Evolutionary conservation across 2,888 invertebrate species (phyloP).

Genomic region (Brachyopa scutellaris): DNA sequence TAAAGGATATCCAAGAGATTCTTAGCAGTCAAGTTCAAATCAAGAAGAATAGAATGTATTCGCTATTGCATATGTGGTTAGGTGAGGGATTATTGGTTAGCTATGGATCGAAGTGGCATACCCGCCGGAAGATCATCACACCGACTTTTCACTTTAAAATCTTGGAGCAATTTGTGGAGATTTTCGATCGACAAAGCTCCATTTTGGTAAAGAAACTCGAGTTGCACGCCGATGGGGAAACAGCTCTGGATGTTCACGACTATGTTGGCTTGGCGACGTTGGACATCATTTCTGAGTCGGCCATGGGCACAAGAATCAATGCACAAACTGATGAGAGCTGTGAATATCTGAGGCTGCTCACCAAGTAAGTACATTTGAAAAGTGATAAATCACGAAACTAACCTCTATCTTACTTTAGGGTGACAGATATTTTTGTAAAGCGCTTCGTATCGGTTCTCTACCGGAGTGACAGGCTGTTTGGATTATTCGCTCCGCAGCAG

Average conservation of each 20-base stretch:
- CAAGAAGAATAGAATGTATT: slow-evolving; percentile 73
- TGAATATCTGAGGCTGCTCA: slow-evolving; percentile 87
- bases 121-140: slow-evolving; percentile 86
- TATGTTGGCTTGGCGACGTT: slow-evolving; percentile 66
- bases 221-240: slow-evolving; percentile 79
- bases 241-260: slow-evolving; percentile 69
- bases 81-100: slow-evolving; percentile 67
- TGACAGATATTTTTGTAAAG: slow-evolving; percentile 67
- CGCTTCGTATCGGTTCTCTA: slow-evolving; percentile 72
- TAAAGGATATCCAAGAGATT: slow-evolving; percentile 63
- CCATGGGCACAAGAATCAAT: slow-evolving; percentile 75
- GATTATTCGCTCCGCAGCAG: slow-evolving; percentile 51
- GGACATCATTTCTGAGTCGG: slow-evolving; percentile 74
- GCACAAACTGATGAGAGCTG: slow-evolving; percentile 85
- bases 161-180: slow-evolving; percentile 86
- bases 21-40: slow-evolving; percentile 52
- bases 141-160: slow-evolving; percentile 90
- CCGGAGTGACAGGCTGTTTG: slow-evolving; percentile 71
- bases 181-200: slow-evolving; percentile 85
- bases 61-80: slow-evolving; percentile 70
- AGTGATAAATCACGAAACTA: not conserved
- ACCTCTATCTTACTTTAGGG: slow-evolving; percentile 30
- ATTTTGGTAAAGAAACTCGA: slow-evolving; percentile 84
- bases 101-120: slow-evolving; percentile 83
- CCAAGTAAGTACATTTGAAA: slow-evolving; percentile 82